Percentiles rank a stretch among this genome's conserved stretches.
Evolutionary conservation across 2,113 vertebrate species (phyloP).

Genomic region (Gymnobelideus leadbeateri): DNA sequence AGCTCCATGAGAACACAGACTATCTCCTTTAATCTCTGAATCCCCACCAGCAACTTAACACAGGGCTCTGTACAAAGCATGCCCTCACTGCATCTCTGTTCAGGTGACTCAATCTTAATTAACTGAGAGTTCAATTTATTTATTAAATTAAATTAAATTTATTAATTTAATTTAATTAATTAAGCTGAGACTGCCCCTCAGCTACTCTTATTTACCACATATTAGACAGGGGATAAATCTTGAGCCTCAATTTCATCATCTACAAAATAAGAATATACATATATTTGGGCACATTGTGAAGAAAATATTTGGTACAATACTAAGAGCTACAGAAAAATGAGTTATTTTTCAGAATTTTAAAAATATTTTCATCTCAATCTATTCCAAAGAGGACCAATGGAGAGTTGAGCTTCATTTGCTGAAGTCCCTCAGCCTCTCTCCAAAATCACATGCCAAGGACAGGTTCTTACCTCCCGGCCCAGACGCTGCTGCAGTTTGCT

Average conservation of each 20-base stretch:
- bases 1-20: neutral
- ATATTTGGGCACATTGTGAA: neutral
- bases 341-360: neutral
- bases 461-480: conserved; percentile 91
- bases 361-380: neutral
- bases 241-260: neutral
- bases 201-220: neutral
- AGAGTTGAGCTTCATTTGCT: neutral
- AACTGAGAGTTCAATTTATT: too few species aligned
- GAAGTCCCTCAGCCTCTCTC: neutral
- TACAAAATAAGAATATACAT: neutral
- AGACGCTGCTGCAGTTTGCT: conserved; percentile 98
- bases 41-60: neutral
- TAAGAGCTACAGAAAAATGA: neutral
- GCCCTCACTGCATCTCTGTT: neutral
- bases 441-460: neutral
- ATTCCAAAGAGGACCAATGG: neutral
- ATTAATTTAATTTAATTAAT: too few species aligned
- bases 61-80: neutral
- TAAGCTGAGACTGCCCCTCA: too few species aligned
- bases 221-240: neutral
- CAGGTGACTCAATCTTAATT: neutral
- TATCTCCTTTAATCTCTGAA: neutral
- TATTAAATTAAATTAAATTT: too few species aligned
- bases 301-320: neutral